Percentiles rank a stretch among this genome's conserved stretches.
phyloP scores from a whole-genome alignment of 2,888 invertebrate genomes.

The Caenorhabditis doughertyi region DNA sequence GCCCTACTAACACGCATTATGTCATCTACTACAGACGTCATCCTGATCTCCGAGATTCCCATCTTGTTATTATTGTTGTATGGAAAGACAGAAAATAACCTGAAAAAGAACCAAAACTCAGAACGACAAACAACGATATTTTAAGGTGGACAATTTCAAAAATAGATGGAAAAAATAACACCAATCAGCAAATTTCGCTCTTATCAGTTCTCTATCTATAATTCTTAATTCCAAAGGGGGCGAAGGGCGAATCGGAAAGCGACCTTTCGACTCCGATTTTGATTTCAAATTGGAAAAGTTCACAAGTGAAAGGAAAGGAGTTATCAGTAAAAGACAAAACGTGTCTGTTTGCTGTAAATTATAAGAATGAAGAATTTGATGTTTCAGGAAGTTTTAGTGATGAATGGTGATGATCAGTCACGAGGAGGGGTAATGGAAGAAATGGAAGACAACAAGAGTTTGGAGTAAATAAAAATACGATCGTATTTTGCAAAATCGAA shows the following conservation, averaged over 20 bases:
- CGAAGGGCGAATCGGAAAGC: neutral
- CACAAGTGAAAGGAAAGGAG: neutral
- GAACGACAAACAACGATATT: neutral
- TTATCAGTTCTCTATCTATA: neutral
- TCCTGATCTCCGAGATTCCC: slow-evolving; percentile 9
- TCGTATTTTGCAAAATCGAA: too few species aligned
- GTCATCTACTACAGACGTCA: slow-evolving; percentile 21
- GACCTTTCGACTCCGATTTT: slow-evolving; percentile 44
- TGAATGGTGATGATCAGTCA: neutral
- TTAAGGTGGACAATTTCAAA: neutral
- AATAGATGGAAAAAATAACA: slow-evolving; percentile 16
- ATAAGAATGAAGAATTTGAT: too few species aligned
- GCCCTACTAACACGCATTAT: slow-evolving; percentile 34
- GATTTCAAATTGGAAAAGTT: neutral
- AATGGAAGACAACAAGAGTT: neutral
- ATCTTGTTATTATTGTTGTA: slow-evolving; percentile 5
- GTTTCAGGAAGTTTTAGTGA: slow-evolving; percentile 7
- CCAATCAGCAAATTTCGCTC: slow-evolving; percentile 25
- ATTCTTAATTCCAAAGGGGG: neutral
- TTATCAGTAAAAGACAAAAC: neutral
- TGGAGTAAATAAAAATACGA: neutral
- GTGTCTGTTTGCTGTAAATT: slow-evolving; percentile 11
- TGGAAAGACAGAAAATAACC: neutral
- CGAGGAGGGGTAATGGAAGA: neutral
- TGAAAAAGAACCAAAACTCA: neutral